Evolutionary conservation across 2,113 vertebrate species (phyloP).

Genomic region (Pterocles gutturalis): DNA sequence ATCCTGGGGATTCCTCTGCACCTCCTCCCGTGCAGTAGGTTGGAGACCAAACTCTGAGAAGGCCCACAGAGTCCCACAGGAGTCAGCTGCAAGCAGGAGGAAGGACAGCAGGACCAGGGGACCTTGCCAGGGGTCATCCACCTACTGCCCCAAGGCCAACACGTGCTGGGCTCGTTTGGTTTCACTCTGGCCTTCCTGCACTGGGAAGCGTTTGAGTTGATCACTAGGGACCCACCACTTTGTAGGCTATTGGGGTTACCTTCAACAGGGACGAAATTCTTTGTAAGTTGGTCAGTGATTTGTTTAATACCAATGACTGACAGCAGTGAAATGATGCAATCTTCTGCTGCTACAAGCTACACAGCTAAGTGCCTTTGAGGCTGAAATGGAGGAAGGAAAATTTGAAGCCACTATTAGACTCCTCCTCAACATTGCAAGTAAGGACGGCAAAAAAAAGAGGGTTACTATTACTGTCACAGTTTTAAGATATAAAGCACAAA

Average conservation of each 20-base stretch:
- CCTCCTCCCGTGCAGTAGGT: neutral
- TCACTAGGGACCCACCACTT: neutral
- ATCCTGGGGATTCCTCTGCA: neutral
- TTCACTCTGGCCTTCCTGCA: neutral
- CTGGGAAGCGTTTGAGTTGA: neutral
- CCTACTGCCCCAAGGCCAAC: neutral
- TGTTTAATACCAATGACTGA: neutral
- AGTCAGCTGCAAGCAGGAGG: neutral
- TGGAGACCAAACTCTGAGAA: neutral
- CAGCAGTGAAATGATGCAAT: neutral
- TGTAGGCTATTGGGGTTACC: neutral
- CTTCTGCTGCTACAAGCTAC: neutral
- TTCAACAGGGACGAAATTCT: neutral
- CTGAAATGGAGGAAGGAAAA: neutral
- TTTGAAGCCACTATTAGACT: neutral
- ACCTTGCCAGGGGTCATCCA: neutral
- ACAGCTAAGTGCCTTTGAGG: neutral
- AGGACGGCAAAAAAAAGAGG: neutral
- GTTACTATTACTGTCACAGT: neutral
- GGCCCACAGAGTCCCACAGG: accelerated
- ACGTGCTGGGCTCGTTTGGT: neutral
- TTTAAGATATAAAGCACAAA: neutral
- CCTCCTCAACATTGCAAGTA: neutral
- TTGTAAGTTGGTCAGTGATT: neutral
- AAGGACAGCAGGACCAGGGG: neutral